Base-by-base conservation (phyloP, 2,797 vertebrate genomes). In the Tokudaia tokunoshimensis region DNA sequence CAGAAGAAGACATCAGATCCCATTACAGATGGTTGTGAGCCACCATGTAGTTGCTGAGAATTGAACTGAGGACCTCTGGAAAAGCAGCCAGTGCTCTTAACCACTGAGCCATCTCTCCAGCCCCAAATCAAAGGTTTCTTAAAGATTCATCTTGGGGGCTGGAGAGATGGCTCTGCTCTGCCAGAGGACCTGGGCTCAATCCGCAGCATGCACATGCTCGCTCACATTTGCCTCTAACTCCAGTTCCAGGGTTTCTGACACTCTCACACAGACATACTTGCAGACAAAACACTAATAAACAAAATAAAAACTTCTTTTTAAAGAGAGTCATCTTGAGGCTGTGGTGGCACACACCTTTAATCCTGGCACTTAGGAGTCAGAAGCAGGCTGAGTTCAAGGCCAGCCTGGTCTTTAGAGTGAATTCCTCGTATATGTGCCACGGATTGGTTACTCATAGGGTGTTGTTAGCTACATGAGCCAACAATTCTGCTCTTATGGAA, bases 391-490 rank as follows among this genome's bases (percentile, higher is more conserved):
- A 76, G 74, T 47, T 44, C 22, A 47, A 29, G 24, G 12, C 74
- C 26, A 76, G 41, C 74, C 41, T 76, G 24, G 24, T 76, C 41
- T 47, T 47, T 14, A 76, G 41, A 47, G 74, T 44, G 24, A 52
- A 44, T 92, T 80, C 95, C 22, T 82, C 0, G 34, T 78, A 90
- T 6, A 13, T 70, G 67, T 82, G 31, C 55, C 67, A 84, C 22
- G 17, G 92, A 67, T 55, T 89, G 15, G 52, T 92, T 83, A 65
- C 76, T 87, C 47, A 24, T 81, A 92, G 15, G 13, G 8, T 74
- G 13, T 55, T 76, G 85, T 88, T 57, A 87, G n/a, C 57, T 92
- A 76, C 81, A 59, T 87, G 22, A 92, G 76, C 37, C 78, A 70
- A 89, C 44, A 93, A 50, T 92, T 91, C 11, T 79, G 13, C 24